These are phyloP conservation scores for Palythoa grandiflora DNA, from an alignment of 92 coral and sea anemone species.

Conservation along the genomic window DNA sequence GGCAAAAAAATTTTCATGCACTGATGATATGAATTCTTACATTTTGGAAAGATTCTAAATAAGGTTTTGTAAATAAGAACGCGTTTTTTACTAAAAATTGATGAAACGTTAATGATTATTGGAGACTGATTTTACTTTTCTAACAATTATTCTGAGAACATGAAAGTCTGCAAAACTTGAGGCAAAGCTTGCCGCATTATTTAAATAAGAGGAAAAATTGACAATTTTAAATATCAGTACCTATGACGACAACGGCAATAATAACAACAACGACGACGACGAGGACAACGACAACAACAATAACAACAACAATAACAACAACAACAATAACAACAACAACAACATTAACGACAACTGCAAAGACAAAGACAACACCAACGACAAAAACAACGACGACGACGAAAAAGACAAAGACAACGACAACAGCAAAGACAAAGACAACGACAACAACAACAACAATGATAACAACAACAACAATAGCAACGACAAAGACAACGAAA, in stretches of 20 bases:
- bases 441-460: neutral
- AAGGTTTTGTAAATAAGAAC: neutral
- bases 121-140: neutral
- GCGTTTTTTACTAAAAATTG: neutral
- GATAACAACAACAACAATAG: neutral
- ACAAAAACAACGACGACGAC: neutral
- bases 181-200: neutral
- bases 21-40: too few species aligned
- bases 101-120: neutral
- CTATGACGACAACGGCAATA: neutral
- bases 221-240: neutral
- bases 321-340: neutral
- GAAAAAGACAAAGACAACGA: neutral
- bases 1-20: neutral
- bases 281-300: neutral
- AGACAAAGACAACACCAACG: too few species aligned
- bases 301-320: neutral
- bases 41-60: neutral
- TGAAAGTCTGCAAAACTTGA: too few species aligned
- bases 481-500: too few species aligned
- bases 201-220: too few species aligned
- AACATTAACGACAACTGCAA: neutral
- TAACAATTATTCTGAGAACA: too few species aligned
- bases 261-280: neutral
- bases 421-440: too few species aligned